Conservation (phyloP, 2,888 invertebrate species). For the Cosmopolites sordidus region DNA sequence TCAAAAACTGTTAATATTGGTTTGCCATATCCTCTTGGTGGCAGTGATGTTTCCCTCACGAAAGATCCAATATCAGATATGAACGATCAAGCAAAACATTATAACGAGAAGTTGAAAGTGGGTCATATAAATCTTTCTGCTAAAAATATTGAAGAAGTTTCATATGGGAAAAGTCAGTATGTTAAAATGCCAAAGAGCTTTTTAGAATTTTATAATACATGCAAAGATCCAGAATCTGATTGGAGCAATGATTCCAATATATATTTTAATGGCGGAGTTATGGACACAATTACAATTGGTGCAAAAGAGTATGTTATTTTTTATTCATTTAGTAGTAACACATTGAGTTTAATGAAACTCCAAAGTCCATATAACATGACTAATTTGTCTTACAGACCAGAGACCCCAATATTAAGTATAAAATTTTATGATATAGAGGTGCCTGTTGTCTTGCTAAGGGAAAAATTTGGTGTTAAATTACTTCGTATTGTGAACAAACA, state of each 20-base stretch:
- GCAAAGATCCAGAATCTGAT: constrained; percentile 26
- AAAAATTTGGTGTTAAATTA: constrained; percentile 23
- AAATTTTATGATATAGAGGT: constrained; percentile 6
- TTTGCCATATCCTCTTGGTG: constrained; percentile 28
- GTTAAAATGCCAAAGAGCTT: constrained; percentile 28
- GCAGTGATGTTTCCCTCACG: constrained; percentile 15
- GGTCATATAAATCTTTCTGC: constrained; percentile 17
- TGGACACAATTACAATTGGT: constrained; percentile 27
- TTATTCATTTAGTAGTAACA: constrained; percentile 15
- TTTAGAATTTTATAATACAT: constrained; percentile 26
- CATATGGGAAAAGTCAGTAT: constrained; percentile 7
- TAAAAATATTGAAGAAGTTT: constrained; percentile 19
- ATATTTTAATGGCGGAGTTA: constrained; percentile 30
- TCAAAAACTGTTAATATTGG: constrained; percentile 17
- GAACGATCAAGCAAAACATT: constrained; percentile 23
- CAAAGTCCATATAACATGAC: constrained; percentile 2
- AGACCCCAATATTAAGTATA: constrained; percentile 19
- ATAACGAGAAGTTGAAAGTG: constrained; percentile 17
- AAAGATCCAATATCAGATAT: constrained; percentile 17
- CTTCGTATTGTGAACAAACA: constrained; percentile 9
- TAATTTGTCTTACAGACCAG: constrained; percentile 9
- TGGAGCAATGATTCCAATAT: constrained; percentile 30
- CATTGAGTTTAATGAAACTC: constrained; percentile 22
- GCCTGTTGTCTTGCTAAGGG: constrained; percentile 23
- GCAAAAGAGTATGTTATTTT: constrained; percentile 24